Evolutionary conservation across 2,113 vertebrate species (phyloP).

Genomic region (Actinemys pallida): DNA sequence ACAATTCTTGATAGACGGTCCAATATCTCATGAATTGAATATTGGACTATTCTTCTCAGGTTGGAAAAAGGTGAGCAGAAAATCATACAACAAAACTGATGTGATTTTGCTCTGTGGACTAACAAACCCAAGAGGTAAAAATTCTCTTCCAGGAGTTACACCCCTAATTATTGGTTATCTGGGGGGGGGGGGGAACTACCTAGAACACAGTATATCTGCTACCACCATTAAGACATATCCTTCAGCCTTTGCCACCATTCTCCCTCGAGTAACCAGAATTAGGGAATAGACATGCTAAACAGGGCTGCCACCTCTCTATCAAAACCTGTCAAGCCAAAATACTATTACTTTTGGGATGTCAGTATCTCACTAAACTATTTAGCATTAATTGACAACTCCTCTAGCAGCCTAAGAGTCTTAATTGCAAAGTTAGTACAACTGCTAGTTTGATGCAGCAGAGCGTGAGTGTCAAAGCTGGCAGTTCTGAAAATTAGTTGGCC

Average conservation of each 20-base stretch:
- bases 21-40: neutral
- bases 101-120: neutral
- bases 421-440: slow-evolving; percentile 68
- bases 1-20: neutral
- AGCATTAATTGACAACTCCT: slow-evolving; percentile 72
- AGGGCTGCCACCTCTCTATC: slow-evolving; percentile 73
- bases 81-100: neutral
- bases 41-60: neutral
- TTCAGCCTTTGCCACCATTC: slow-evolving; percentile 37
- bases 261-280: slow-evolving; percentile 60
- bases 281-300: slow-evolving; percentile 72
- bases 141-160: neutral
- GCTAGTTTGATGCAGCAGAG: slow-evolving; percentile 42
- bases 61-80: neutral
- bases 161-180: neutral
- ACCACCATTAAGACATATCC: slow-evolving; percentile 17
- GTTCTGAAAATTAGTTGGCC: slow-evolving; percentile 54
- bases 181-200: neutral
- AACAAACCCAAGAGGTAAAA: neutral
- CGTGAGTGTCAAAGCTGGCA: slow-evolving; percentile 64
- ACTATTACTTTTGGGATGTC: slow-evolving; percentile 68
- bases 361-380: slow-evolving; percentile 69
- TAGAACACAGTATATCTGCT: slow-evolving; percentile 13
- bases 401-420: slow-evolving; percentile 48
- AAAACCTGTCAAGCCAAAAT: slow-evolving; percentile 76